phyloP scores from a whole-genome alignment of 2,113 vertebrate species.

The Steatornis caripensis region DNA sequence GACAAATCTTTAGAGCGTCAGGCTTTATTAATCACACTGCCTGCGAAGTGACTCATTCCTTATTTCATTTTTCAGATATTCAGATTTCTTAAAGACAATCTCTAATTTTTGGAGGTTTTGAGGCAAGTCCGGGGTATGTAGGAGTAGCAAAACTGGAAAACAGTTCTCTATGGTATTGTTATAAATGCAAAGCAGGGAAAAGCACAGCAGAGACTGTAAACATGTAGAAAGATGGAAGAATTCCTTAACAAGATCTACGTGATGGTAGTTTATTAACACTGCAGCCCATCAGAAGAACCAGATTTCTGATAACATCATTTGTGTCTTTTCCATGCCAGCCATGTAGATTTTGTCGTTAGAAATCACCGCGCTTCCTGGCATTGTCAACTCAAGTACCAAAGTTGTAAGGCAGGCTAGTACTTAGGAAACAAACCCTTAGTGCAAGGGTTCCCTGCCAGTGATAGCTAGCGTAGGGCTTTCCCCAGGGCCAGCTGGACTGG shows the following conservation, averaged over 20 bases:
- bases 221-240: not conserved
- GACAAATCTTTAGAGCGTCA: not conserved
- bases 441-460: not conserved
- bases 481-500: rapidly evolving
- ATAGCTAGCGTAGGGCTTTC: not conserved
- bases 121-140: not conserved
- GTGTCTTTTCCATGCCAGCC: not conserved
- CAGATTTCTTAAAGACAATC: not conserved
- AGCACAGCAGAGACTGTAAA: not conserved
- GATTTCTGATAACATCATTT: not conserved
- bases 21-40: not conserved
- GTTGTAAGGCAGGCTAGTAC: not conserved
- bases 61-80: not conserved
- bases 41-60: not conserved
- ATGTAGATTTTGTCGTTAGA: not conserved
- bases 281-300: not conserved
- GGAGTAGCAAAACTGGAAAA: not conserved
- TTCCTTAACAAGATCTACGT: not conserved
- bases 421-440: not conserved
- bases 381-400: not conserved
- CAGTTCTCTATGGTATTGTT: not conserved
- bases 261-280: not conserved
- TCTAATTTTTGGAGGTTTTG: not conserved
- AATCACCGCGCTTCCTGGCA: not conserved
- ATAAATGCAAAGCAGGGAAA: not conserved